Conservation (phyloP, 2,888 invertebrate species). For the Folsomia manolachei region DNA sequence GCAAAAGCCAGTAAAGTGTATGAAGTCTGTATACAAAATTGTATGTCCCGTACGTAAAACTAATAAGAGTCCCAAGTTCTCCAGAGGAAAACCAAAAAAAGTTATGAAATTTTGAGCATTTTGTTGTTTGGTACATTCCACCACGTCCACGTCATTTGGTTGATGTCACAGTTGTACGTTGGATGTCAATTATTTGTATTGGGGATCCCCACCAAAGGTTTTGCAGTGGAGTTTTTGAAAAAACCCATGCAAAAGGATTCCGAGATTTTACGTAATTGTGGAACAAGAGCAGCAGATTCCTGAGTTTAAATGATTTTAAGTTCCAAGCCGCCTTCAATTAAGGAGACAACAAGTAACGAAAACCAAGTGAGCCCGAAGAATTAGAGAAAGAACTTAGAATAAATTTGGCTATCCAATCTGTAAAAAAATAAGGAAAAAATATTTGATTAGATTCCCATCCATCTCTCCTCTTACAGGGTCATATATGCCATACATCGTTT, state of each 20-base stretch:
- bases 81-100: slow-evolving; percentile 35
- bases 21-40: slow-evolving; percentile 49
- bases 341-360: slow-evolving; percentile 32
- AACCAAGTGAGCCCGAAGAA: slow-evolving; percentile 47
- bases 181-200: no score
- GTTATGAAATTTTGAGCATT: slow-evolving; percentile 34
- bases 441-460: slow-evolving; percentile 15
- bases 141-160: slow-evolving; percentile 32
- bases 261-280: slow-evolving; percentile 33
- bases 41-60: slow-evolving; percentile 28
- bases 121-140: no score
- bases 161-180: slow-evolving; percentile 31
- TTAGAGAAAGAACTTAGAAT: slow-evolving; percentile 41
- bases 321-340: slow-evolving; percentile 22
- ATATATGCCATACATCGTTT: no score
- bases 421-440: slow-evolving; percentile 29
- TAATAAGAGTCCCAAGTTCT: slow-evolving; percentile 25
- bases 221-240: not conserved
- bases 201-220: slow-evolving; percentile 29
- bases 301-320: slow-evolving; percentile 45
- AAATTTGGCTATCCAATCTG: slow-evolving; percentile 49
- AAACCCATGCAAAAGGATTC: slow-evolving; percentile 16
- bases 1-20: slow-evolving; percentile 49
- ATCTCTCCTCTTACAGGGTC: slow-evolving; percentile 8
- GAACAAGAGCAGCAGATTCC: slow-evolving; percentile 49